These are phyloP conservation scores for Corythoichthys haematopterus DNA, from an alignment of 2,113 vertebrate genomes.

Conservation along the genomic window DNA sequence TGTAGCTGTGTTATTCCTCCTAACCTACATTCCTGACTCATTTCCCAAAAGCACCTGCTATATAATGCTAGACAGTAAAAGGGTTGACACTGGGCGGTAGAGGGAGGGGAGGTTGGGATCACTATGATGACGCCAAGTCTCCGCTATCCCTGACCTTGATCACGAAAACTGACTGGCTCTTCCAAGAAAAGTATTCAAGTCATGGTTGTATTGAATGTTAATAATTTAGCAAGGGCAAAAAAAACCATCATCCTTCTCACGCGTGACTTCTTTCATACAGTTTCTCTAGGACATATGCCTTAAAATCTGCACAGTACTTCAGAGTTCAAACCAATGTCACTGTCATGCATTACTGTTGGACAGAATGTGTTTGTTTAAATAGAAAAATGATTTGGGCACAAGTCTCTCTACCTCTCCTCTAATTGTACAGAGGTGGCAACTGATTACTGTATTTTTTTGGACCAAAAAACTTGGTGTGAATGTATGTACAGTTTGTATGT, in stretches of 20 bases:
- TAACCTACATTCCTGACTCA: slow-evolving; percentile 48
- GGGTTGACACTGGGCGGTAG: not conserved
- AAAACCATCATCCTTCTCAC: not conserved
- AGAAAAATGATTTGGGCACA: not conserved
- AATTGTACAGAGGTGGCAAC: not conserved
- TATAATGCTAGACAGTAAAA: slow-evolving; percentile 12
- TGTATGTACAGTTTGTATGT: not conserved
- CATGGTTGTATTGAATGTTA: slow-evolving; percentile 5
- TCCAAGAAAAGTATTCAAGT: slow-evolving; percentile 4
- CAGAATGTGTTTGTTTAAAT: not conserved
- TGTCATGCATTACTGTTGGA: not conserved
- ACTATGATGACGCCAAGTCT: slow-evolving; percentile 19
- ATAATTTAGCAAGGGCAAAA: slow-evolving; percentile 7
- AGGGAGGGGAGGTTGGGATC: slow-evolving; percentile 3
- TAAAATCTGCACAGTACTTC: not conserved
- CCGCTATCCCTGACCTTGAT: slow-evolving; percentile 25
- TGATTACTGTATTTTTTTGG: too few species aligned
- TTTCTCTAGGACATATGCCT: not conserved
- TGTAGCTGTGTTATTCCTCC: slow-evolving; percentile 55
- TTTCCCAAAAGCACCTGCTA: slow-evolving; percentile 37
- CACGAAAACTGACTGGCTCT: not conserved
- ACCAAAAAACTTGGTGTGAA: not conserved
- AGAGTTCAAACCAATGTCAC: not conserved
- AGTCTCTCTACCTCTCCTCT: not conserved
- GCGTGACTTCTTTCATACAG: not conserved